Evolutionary conservation across 2,113 vertebrate genomes (phyloP).

Genomic region (Pollachius pollachius): DNA sequence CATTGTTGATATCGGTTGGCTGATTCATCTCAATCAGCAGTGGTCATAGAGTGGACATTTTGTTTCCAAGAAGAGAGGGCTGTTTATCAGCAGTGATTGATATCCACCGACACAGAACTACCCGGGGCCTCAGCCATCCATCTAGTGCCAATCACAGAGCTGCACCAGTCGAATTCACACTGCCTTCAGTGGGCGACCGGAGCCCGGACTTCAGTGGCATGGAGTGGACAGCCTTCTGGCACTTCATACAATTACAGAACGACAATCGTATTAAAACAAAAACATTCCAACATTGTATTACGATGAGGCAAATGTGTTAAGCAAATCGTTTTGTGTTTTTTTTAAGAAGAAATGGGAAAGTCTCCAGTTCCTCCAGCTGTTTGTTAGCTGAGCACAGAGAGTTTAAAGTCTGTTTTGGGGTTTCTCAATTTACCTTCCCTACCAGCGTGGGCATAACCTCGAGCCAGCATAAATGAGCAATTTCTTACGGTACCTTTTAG

Average conservation of each 20-base stretch:
- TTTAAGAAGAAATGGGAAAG: too few relatives aligned
- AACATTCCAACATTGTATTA: background rate
- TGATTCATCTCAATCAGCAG: slow-evolving; percentile 62
- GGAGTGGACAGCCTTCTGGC: slow-evolving; percentile 8
- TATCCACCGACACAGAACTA: slow-evolving; percentile 54
- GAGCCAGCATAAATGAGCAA: too few relatives aligned
- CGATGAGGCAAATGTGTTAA: background rate
- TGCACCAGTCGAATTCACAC: slow-evolving; percentile 49
- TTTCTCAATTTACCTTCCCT: too few relatives aligned
- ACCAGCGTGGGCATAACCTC: too few relatives aligned
- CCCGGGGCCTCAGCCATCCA: slow-evolving; percentile 54
- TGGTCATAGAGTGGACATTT: slow-evolving; percentile 53
- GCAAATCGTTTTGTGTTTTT: background rate
- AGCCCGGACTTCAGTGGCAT: slow-evolving; percentile 6
- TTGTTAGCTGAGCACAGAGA: too few relatives aligned
- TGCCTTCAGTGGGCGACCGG: slow-evolving; percentile 18
- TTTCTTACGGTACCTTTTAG: too few relatives aligned
- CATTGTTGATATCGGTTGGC: slow-evolving; percentile 58
- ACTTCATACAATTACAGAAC: background rate
- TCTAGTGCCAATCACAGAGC: slow-evolving; percentile 57
- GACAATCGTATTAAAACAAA: background rate
- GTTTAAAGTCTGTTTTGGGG: too few relatives aligned
- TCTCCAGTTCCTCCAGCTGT: too few relatives aligned
- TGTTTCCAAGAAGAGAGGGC: slow-evolving; percentile 52
- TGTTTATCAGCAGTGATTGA: slow-evolving; percentile 65